phyloP scores from a whole-genome alignment of 1,140 invertebrate genomes.

The Drosophila sp. region DNA sequence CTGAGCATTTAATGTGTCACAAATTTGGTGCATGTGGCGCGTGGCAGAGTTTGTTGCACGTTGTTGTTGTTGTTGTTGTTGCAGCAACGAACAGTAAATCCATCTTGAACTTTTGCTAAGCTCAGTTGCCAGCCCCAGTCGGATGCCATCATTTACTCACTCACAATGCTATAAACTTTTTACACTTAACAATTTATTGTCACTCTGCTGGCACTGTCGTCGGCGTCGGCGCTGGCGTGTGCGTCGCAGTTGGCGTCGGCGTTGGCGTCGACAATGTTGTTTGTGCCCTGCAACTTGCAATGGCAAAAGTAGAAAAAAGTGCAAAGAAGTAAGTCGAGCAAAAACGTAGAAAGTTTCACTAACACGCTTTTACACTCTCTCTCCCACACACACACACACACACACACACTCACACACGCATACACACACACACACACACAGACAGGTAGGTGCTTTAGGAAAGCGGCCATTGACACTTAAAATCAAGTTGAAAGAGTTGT shows the following conservation, averaged over 20 bases:
- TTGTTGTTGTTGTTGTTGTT: background rate
- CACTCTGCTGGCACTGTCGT: constrained; percentile 52
- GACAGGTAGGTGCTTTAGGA: constrained; percentile 53
- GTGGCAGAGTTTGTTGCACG: constrained; percentile 9
- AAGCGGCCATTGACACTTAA: constrained; percentile 67
- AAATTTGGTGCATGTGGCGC: constrained; percentile 41
- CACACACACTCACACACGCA: constrained; percentile 13
- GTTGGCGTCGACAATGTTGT: background rate
- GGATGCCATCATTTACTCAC: constrained; percentile 70
- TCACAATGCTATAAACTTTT: constrained; percentile 77
- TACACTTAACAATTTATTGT: constrained; percentile 81
- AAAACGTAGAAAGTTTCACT: constrained; percentile 70
- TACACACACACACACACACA: constrained; percentile 24
- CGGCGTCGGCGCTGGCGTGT: constrained; percentile 11
- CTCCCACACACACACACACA: constrained; percentile 32
- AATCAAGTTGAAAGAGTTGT: constrained; percentile 48
- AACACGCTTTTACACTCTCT: constrained; percentile 74
- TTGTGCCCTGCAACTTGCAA: constrained; percentile 29
- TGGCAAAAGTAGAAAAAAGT: constrained; percentile 32
- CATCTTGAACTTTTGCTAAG: constrained; percentile 51
- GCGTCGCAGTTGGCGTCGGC: background rate
- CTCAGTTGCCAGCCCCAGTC: constrained; percentile 31
- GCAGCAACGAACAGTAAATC: constrained; percentile 48
- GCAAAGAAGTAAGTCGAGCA: constrained; percentile 67
- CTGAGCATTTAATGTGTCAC: constrained; percentile 35